Evolutionary conservation across 64 coral and sea anemone species (phyloP).

Genomic region (Dendronephthya gigantea): DNA sequence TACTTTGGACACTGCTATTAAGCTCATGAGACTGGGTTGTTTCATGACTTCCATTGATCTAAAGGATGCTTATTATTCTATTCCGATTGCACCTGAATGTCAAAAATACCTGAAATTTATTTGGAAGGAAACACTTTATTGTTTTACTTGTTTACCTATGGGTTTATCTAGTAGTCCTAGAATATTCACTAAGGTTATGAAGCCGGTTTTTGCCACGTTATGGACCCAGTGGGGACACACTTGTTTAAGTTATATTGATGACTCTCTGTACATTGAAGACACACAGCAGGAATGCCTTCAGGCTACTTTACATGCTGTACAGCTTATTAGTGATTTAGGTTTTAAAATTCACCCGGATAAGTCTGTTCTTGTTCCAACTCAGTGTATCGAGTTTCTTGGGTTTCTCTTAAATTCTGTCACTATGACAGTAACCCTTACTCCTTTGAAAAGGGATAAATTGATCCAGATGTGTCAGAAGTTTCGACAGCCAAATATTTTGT

Average conservation of each 20-base stretch:
- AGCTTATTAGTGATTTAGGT: slow-evolving; percentile 27
- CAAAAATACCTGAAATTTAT: slow-evolving; percentile 46
- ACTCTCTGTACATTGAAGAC: neutral
- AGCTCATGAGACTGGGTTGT: slow-evolving; percentile 41
- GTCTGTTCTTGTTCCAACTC: slow-evolving; percentile 24
- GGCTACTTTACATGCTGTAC: neutral
- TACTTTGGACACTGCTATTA: slow-evolving; percentile 53
- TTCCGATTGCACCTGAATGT: slow-evolving; percentile 34
- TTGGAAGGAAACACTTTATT: no score
- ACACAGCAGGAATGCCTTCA: neutral
- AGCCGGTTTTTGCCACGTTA: slow-evolving; percentile 36
- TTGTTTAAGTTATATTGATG: slow-evolving; percentile 51
- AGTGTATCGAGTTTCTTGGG: slow-evolving; percentile 37
- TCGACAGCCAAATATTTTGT: slow-evolving; percentile 1
- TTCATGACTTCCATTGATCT: slow-evolving; percentile 59
- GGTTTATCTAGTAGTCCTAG: slow-evolving; percentile 46
- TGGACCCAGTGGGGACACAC: slow-evolving; percentile 34
- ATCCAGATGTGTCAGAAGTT: slow-evolving; percentile 25
- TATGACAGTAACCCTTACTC: slow-evolving; percentile 18
- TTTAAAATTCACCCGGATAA: slow-evolving; percentile 38
- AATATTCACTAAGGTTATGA: slow-evolving; percentile 52
- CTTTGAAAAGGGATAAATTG: neutral
- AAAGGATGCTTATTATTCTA: slow-evolving; percentile 52
- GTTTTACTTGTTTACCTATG: slow-evolving; percentile 42
- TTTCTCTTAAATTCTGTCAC: slow-evolving; percentile 20